Conservation (phyloP, 2,797 vertebrate genomes). For the Diplodus puntazzo region DNA sequence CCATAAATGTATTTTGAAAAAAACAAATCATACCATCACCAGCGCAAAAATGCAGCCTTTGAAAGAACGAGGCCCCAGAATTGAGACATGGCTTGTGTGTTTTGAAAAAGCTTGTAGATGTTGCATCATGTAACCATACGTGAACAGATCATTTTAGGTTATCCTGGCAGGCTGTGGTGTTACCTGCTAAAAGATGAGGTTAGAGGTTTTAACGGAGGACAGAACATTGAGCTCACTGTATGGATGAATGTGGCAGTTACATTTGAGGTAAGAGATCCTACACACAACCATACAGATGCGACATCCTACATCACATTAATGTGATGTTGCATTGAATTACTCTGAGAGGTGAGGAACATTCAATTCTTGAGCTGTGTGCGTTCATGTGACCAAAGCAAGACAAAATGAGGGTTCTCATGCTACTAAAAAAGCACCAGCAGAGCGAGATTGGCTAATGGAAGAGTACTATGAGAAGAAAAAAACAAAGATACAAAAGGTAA, state of each 20-base stretch:
- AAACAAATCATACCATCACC: too few species aligned
- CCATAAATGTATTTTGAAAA: too few species aligned
- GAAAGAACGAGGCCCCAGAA: too few species aligned
- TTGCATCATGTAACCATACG: too few species aligned
- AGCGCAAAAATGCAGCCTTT: too few species aligned
- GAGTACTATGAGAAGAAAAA: background rate
- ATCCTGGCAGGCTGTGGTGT: background rate
- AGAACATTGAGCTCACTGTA: background rate
- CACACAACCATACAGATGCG: too few species aligned
- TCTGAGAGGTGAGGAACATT: constrained; percentile 8
- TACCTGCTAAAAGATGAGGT: background rate
- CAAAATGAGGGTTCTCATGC: background rate
- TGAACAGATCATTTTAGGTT: background rate
- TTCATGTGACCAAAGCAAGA: background rate
- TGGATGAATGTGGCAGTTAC: background rate
- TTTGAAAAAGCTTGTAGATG: background rate
- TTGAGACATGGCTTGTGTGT: too few species aligned
- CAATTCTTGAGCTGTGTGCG: background rate
- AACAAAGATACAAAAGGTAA: background rate
- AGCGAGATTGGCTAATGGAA: constrained; percentile 6
- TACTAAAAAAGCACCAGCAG: background rate
- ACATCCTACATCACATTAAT: background rate
- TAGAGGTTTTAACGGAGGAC: background rate
- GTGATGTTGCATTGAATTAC: constrained; percentile 9
- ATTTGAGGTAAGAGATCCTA: constrained; percentile 1